These are phyloP conservation scores for Melanotaenia maccullochi DNA, from an alignment of 2,797 vertebrate species.

Conservation along the genomic window DNA sequence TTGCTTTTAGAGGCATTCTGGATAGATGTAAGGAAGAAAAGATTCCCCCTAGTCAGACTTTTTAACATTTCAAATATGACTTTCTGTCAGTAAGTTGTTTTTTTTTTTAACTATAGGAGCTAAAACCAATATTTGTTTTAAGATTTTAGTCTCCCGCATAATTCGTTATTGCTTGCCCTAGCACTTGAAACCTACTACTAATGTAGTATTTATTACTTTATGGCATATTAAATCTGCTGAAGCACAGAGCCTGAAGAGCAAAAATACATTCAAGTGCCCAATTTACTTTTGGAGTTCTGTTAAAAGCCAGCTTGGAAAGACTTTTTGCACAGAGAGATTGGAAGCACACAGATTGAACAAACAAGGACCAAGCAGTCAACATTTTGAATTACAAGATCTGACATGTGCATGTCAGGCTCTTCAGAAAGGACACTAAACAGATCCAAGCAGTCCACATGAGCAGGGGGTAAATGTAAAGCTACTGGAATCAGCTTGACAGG, in stretches of 20 bases:
- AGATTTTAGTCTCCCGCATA: too few species aligned
- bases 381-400: slow-evolving; percentile 15
- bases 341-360: slow-evolving; percentile 3
- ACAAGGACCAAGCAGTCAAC: slow-evolving; percentile 6
- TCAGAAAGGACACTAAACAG: slow-evolving; percentile 31
- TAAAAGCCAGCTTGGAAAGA: neutral
- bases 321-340: neutral
- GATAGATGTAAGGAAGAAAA: neutral
- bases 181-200: too few species aligned
- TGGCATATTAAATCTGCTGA: neutral
- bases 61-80: too few species aligned
- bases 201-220: neutral
- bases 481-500: slow-evolving; percentile 46
- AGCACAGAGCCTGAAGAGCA: neutral
- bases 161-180: too few species aligned
- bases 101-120: too few species aligned
- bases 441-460: slow-evolving; percentile 31
- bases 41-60: neutral
- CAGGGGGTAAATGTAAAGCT: slow-evolving; percentile 55
- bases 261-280: neutral
- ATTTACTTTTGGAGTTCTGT: neutral
- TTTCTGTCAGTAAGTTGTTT: too few species aligned
- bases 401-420: slow-evolving; percentile 13
- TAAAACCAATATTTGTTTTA: too few species aligned
- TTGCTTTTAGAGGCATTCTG: too few species aligned